Conservation (phyloP, 2,888 invertebrate genomes). For the Drosophila trichaetosa region DNA sequence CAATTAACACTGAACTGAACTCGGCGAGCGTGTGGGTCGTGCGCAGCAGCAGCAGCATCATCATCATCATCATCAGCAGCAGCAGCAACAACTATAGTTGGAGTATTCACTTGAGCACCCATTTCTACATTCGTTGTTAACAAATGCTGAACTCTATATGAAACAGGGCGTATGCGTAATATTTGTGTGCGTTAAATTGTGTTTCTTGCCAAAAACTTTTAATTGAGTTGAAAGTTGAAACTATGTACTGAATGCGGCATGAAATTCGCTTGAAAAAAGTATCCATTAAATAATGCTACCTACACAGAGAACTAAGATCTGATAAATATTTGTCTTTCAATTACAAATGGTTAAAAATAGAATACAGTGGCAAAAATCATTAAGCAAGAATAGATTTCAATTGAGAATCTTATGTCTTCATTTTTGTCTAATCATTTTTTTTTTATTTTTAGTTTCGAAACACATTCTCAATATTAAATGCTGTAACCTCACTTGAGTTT, state of each 20-base stretch:
- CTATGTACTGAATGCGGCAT: not conserved
- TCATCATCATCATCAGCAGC: not conserved
- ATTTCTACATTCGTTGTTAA: slow-evolving; percentile 30
- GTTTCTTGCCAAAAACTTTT: slow-evolving; percentile 3
- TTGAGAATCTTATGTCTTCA: not conserved
- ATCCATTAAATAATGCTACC: not conserved
- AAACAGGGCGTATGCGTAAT: slow-evolving; percentile 67
- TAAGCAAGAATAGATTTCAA: not conserved
- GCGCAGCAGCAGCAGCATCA: slow-evolving; percentile 35
- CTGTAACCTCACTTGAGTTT: no score
- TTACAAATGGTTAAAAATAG: not conserved
- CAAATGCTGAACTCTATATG: slow-evolving; percentile 45
- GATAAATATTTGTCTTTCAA: not conserved
- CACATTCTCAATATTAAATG: no score
- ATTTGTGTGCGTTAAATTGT: slow-evolving; percentile 4
- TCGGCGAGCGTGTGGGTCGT: slow-evolving; percentile 66
- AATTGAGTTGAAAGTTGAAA: slow-evolving; percentile 1
- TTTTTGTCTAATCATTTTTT: no score
- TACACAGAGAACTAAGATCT: not conserved
- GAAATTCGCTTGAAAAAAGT: not conserved
- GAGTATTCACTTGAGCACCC: slow-evolving; percentile 19
- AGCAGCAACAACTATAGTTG: not conserved
- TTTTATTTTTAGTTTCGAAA: no score
- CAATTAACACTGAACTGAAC: slow-evolving; percentile 78
- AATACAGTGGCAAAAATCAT: not conserved